Percentiles rank a stretch among this genome's conserved stretches.
Conservation (phyloP, 2,888 invertebrate species). For the Steromphala cineraria region DNA sequence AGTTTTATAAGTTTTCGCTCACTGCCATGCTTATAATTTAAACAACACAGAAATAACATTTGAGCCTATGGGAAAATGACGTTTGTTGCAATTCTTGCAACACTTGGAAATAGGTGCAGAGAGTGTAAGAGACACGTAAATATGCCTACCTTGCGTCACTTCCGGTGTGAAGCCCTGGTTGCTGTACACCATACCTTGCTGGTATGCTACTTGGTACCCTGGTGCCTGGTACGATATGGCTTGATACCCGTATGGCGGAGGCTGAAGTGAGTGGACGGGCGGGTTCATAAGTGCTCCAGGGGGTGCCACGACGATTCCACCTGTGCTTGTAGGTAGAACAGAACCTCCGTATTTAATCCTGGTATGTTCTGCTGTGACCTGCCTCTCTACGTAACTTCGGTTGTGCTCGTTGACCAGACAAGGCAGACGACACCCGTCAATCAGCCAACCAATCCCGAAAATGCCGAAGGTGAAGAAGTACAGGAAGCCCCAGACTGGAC, state of each 20-base stretch:
- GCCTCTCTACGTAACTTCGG: conserved; percentile 4
- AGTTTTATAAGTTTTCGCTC: too few relatives aligned
- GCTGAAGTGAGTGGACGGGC: not conserved
- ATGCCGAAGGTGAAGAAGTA: conserved; percentile 58
- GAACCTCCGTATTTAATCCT: not conserved
- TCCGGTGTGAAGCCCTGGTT: too few relatives aligned
- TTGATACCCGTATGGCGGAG: not conserved
- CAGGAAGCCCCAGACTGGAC: conserved; percentile 53
- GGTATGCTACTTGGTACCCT: not conserved
- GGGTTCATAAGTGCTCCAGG: not conserved
- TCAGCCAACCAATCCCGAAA: conserved; percentile 55
- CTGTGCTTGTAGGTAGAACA: not conserved
- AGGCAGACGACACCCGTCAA: conserved; percentile 53
- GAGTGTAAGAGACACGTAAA: too few relatives aligned
- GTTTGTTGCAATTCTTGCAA: too few relatives aligned
- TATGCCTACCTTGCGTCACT: too few relatives aligned
- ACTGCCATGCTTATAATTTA: too few relatives aligned
- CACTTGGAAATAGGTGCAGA: too few relatives aligned
- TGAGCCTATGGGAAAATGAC: too few relatives aligned
- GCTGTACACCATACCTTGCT: not conserved
- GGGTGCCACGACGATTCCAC: not conserved
- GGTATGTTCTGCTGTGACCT: not conserved
- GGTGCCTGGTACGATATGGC: not conserved
- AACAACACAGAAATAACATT: too few relatives aligned
- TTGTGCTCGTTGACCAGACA: conserved; percentile 52